Evolutionary conservation across 2,797 vertebrate genomes (phyloP), one percentile per base, ranked within the genome.

Genomic region (Philypnodon macrostomus): DNA sequence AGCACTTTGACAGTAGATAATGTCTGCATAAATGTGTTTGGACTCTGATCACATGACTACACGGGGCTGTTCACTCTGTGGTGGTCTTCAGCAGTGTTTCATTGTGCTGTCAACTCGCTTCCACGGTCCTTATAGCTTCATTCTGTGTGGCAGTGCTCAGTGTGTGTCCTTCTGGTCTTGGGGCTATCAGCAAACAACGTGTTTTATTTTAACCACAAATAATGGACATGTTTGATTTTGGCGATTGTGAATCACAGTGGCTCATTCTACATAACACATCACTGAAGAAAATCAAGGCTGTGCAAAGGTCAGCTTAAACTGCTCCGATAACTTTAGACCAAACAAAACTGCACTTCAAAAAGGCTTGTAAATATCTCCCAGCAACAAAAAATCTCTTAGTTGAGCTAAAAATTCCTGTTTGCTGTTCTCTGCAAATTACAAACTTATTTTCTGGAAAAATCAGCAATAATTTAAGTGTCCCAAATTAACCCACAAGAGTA

Each of bases 71-170:
- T 41, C 26, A 30, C 26, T 17, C 40, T 29, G 40, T 29, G 40
- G 26, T 17, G 7, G 14, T 44, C 40, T 44, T 42, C 29, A 29
- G 26, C 40, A 5, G 6, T 18, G 41, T 30, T 42, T 44, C 41
- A 30, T 30, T 44, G 26, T 44, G 26, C 27, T 44, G 41, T 44
- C 41, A 44, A 18, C 10, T 30, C 11, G n/a, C 39, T 41, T 30
- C 18, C 26, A 18, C 15, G 19, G 41, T 27, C 10, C 15, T 18
- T 30, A 16, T 12, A 27, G 26, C 41, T 44, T 18, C 7, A 44
- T 30, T 7, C 2, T 31, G 41, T 17, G 26, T 30, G 40, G 29
- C 40, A 42, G 26, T 42, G 24, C 40, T 17, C 40, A 29, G 40
- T 42, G 24, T 42, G 39, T 5, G 8, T 9, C 15, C 23, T 9